Evolutionary conservation across 2,888 invertebrate species (phyloP).

Genomic region (Apomyelois bistriatella): DNA sequence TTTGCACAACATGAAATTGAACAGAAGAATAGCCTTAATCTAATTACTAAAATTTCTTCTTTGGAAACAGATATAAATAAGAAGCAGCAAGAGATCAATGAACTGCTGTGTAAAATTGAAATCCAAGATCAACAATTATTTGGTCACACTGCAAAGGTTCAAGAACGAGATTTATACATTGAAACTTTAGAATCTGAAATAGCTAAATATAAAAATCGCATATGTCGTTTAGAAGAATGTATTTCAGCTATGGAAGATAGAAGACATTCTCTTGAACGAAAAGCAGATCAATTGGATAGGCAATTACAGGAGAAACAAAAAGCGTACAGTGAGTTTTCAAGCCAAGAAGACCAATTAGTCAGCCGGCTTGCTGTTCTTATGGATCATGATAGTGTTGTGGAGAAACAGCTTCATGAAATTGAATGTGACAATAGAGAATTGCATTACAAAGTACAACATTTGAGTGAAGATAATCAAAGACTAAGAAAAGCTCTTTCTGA

Average conservation of each 20-base stretch:
- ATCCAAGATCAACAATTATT: slow-evolving; percentile 54
- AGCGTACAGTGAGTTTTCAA: slow-evolving; percentile 79
- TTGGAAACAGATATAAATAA: slow-evolving; percentile 57
- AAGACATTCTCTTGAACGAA: slow-evolving; percentile 80
- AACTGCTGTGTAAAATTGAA: slow-evolving; percentile 53
- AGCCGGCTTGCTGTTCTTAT: slow-evolving; percentile 81
- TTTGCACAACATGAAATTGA: slow-evolving; percentile 64
- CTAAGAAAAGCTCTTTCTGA: slow-evolving; percentile 64
- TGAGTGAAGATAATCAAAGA: slow-evolving; percentile 74
- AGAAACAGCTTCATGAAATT: slow-evolving; percentile 81
- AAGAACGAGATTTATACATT: slow-evolving; percentile 86
- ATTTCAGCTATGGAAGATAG: slow-evolving; percentile 81
- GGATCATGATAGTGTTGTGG: slow-evolving; percentile 82
- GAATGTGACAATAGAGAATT: slow-evolving; percentile 78
- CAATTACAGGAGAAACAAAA: slow-evolving; percentile 81
- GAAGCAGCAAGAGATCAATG: slow-evolving; percentile 57
- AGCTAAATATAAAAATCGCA: slow-evolving; percentile 81
- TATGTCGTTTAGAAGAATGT: slow-evolving; percentile 83
- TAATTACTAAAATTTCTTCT: slow-evolving; percentile 57
- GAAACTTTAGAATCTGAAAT: slow-evolving; percentile 86
- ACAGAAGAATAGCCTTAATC: slow-evolving; percentile 60
- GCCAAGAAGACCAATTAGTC: slow-evolving; percentile 82
- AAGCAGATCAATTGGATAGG: slow-evolving; percentile 80
- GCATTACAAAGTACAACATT: slow-evolving; percentile 72
- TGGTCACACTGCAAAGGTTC: slow-evolving; percentile 84